phyloP scores from a whole-genome alignment of 2,113 vertebrate species.

The Pelecanoides urinatrix region DNA sequence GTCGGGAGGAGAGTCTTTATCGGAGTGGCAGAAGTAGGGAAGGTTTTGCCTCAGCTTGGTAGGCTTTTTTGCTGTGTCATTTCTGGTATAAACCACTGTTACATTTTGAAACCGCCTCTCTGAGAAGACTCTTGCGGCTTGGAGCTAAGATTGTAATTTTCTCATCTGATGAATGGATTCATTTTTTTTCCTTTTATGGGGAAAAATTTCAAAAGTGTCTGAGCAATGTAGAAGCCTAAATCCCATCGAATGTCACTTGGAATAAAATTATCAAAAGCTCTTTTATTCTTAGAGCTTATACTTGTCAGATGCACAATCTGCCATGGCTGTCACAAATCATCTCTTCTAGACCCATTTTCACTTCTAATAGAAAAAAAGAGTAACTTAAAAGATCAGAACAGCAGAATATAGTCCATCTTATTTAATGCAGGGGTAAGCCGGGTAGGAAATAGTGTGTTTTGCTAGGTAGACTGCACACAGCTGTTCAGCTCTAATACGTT shows the following conservation, averaged over 20 bases:
- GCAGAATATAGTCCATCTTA: not conserved
- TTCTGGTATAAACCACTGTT: not conserved
- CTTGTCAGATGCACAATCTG: conserved; percentile 54
- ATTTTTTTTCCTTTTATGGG: conserved; percentile 1
- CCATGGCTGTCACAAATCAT: conserved; percentile 52
- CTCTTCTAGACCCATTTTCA: conserved; percentile 46
- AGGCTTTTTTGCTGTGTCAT: conserved; percentile 31
- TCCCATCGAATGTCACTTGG: conserved; percentile 32
- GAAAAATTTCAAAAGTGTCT: conserved; percentile 37
- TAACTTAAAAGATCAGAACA: not conserved
- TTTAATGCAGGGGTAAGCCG: not conserved
- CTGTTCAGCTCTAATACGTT: not conserved
- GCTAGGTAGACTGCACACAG: not conserved
- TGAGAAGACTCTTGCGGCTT: not conserved
- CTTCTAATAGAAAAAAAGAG: conserved; percentile 12
- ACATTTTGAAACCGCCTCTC: not conserved
- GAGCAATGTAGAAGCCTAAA: conserved; percentile 28
- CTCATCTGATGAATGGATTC: conserved; percentile 38
- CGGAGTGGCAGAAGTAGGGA: not conserved
- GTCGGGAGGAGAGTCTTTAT: not conserved
- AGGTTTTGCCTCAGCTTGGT: not conserved
- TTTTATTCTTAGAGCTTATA: conserved; percentile 61
- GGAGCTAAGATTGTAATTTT: conserved; percentile 13
- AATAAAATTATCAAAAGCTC: conserved; percentile 58
- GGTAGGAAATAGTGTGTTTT: not conserved